Evolutionary conservation across 2,797 vertebrate species (phyloP).

Genomic region (Gambusia yucatana): DNA sequence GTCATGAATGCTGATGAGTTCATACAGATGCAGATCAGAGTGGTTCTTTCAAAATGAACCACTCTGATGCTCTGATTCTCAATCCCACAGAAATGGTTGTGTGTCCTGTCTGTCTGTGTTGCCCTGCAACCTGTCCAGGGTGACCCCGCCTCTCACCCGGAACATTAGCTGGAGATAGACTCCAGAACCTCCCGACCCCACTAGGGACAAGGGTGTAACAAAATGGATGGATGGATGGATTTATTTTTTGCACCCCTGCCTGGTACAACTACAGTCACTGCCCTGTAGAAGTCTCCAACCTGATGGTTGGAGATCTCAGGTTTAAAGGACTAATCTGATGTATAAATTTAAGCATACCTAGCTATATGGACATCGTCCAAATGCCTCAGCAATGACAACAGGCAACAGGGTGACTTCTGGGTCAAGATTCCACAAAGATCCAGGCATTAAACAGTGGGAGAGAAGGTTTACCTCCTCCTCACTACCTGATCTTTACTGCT

Average conservation of each 20-base stretch:
- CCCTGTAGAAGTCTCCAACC: background rate
- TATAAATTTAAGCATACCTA: conserved; percentile 14
- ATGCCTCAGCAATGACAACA: conserved; percentile 10
- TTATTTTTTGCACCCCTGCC: background rate
- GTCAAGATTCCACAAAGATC: conserved; percentile 25
- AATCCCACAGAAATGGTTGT: background rate
- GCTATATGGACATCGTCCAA: background rate
- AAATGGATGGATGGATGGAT: no score
- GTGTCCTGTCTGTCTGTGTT: no score
- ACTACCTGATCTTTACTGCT: conserved; percentile 42
- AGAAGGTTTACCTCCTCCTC: conserved; percentile 36
- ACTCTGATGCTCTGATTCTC: background rate
- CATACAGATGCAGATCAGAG: background rate
- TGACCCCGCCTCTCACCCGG: no score
- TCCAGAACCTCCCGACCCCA: no score
- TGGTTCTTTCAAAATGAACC: background rate
- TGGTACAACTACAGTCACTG: background rate
- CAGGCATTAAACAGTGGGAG: conserved; percentile 35
- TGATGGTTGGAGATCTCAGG: background rate
- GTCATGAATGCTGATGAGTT: background rate
- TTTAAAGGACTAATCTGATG: background rate
- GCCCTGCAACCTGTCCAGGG: no score
- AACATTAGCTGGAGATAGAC: no score
- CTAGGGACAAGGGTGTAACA: no score
- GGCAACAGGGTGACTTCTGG: conserved; percentile 20